Evolutionary conservation across 1,140 invertebrate species (phyloP), one percentile per base, ranked within the genome.

Genomic region (Choristoneura fumiferana): DNA sequence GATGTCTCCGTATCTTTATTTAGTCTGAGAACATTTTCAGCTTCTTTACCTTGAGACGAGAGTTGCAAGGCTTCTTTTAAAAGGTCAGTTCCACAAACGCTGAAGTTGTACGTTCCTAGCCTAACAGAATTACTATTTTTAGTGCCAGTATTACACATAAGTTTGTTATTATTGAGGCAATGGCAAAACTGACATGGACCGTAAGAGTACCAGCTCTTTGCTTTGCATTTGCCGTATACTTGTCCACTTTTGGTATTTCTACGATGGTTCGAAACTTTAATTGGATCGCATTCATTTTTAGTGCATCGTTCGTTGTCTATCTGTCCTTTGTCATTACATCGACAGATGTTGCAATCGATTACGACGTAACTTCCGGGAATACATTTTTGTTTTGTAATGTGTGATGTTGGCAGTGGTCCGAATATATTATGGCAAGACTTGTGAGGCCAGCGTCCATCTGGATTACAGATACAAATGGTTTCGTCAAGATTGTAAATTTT

Each of bases 271-370:
- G 49, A n/a, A n/a, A n/a, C 62, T 55, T 15, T 55, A 37, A 3
- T 36, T 60, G 33, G 5, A 29, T 57, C 53, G 6, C 83, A 86
- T 2, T 37, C 45, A 53, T 75, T 78, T 63, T 63, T 70, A 4
- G 81, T 86, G 38, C 83, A 86, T 36, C 64, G 67, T 8, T 67
- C 54, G 53, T 58, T 49, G n/a, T 76, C 65, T 8, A 84, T 63
- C 18, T 56, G 34, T 4, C 79, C 79, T 8, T 67, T 37, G 0
- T 59, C 18, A 6, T 59, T 64, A 54, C 82, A 85, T 36, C 68
- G 56, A 36, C 83, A 86, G 3, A 86, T 53, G 37, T 84, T 86
- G 38, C 83, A 86, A 36, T 76, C 68, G 1, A 76, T 29, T n/a
- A 54, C 39, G 0, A 75, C 60, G 40, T 73, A 81, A 6, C 60